Base-by-base conservation (phyloP, 2,888 invertebrate genomes). In the Aleiodes alternator region DNA sequence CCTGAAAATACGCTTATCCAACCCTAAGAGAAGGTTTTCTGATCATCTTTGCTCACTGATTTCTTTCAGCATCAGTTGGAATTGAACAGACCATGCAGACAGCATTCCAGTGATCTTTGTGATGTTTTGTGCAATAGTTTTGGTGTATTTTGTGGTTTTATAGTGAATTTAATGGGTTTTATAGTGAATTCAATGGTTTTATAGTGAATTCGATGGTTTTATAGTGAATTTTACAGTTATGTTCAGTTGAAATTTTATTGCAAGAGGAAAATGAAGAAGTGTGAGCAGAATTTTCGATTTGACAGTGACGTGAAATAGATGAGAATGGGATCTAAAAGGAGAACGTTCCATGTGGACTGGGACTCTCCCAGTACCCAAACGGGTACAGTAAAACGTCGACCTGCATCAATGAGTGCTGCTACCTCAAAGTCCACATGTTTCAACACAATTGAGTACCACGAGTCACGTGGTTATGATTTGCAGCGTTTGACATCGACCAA, bases 361-460 rank as follows among this genome's bases (percentile, higher is more conserved):
- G 94, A 95, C 87, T 94, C 93, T 31, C 93, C 94, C 51, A 94
- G 94, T 31, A 90, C 92, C 43, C 92, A 92, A 85, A 95, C 94
- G 0, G 94, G 94, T 12, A 95, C 95, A 1, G 94, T 95, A 4
- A 94, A 94, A 86, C 90, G 94, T 80, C 91, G 94, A 80, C 92
- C 93, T 72, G 90, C 91, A 43, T 93, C 94, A 0, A 90, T 91
- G 75, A 86, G 79, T 61, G 82, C 80, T 12, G 64, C 75, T 16
- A 73, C 80, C 53, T 75, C 76, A 12, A 70, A 68, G 55, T 57
- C 66, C 31, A 79, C 73, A 73, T 78, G 77, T 72, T 82, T 81
- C 53, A 81, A 81, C 69, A 81, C 80, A 48, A 79, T 80, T 29
- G 81, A 82, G 34, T 34, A 34, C 34, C 4, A 6, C 34, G 34